Percentiles rank a stretch among this genome's conserved stretches.
These are phyloP conservation scores for Nyctibius grandis DNA, from an alignment of 2,797 vertebrate species.

Conservation along the genomic window DNA sequence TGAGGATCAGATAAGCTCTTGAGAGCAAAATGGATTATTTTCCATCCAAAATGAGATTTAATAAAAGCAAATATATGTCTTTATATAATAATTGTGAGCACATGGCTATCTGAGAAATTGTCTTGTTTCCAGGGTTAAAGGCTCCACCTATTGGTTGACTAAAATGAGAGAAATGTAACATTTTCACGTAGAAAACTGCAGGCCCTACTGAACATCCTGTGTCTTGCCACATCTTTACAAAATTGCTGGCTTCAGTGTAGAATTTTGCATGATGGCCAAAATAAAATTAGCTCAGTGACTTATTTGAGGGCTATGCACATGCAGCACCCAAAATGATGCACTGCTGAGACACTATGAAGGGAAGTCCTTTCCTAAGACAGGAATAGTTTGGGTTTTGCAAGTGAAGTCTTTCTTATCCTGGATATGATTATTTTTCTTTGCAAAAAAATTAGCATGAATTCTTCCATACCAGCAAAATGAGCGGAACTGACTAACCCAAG, in stretches of 20 bases:
- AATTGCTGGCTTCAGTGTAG: not conserved
- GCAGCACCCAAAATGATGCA: not conserved
- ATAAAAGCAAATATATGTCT: conserved; percentile 19
- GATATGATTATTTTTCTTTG: not conserved
- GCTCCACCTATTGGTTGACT: conserved; percentile 65
- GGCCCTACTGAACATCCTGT: not conserved
- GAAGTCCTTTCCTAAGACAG: not conserved
- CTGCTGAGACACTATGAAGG: not conserved
- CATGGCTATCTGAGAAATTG: not conserved
- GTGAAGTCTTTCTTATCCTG: not conserved
- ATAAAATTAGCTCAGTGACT: not conserved
- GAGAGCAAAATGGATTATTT: not conserved
- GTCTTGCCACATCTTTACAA: not conserved
- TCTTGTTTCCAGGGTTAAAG: conserved; percentile 43
- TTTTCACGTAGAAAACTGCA: not conserved
- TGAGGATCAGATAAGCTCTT: conserved; percentile 29
- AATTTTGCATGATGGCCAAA: not conserved
- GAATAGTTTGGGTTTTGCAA: not conserved
- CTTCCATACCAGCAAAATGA: not conserved
- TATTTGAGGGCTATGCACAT: not conserved
- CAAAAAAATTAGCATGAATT: not conserved
- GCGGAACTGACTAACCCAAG: not conserved
- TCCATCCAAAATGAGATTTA: conserved; percentile 19
- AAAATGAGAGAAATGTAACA: not conserved
- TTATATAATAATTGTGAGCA: not conserved